These are phyloP conservation scores for Anser cygnoides DNA, from an alignment of 2,113 vertebrate genomes.

Conservation along the genomic window DNA sequence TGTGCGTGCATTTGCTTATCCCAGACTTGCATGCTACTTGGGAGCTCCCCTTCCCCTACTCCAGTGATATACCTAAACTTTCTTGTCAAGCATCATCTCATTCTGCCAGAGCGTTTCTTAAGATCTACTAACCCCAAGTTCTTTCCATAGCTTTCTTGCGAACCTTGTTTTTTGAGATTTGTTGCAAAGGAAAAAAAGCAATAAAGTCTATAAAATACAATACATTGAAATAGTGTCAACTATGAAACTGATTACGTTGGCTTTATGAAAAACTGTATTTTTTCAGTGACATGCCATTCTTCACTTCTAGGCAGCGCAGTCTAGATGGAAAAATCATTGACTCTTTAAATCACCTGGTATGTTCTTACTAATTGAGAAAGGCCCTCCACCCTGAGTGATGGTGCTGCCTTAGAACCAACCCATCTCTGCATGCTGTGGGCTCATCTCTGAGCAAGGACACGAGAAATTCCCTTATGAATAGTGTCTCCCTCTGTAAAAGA, in stretches of 20 bases:
- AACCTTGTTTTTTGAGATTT: not conserved
- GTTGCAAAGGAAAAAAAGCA: not conserved
- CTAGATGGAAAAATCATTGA: not conserved
- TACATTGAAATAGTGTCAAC: not conserved
- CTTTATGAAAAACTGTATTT: not conserved
- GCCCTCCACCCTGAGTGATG: not conserved
- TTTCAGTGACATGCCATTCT: not conserved
- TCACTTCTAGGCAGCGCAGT: not conserved
- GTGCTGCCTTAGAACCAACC: not conserved
- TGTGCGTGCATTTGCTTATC: not conserved
- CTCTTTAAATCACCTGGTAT: not conserved
- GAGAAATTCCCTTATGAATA: not conserved
- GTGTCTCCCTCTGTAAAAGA: not conserved
- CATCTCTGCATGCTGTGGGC: not conserved
- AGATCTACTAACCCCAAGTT: not conserved
- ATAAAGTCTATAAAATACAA: not conserved
- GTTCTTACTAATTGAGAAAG: not conserved
- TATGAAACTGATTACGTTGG: not conserved
- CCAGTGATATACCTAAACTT: not conserved
- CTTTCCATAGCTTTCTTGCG: not conserved
- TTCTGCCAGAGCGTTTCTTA: not conserved
- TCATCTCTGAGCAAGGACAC: not conserved
- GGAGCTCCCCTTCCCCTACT: not conserved
- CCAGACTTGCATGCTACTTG: rapidly evolving
- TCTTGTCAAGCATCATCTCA: not conserved